Base-by-base conservation (phyloP, 2,888 invertebrate species). In the Drosophila ezoana region DNA sequence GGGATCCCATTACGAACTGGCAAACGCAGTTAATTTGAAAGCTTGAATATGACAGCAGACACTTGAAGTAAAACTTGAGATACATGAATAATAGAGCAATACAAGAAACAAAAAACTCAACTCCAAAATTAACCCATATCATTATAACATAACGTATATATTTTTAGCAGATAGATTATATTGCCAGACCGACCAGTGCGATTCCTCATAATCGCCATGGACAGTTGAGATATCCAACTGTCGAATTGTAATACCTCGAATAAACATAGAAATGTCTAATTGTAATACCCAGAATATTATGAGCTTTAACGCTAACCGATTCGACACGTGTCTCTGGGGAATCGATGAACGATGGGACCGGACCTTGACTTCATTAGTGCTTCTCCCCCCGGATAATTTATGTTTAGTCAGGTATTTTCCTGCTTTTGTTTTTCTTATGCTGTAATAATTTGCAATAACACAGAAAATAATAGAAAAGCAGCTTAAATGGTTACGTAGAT, bases 331-430 rank as follows among this genome's bases (percentile, higher is more conserved):
- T 35, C 23, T 33, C 11, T 9, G 23, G n/a, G 23, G 54, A 65
- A 75, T 75, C 67, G 62, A 71, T 67, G 59, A 32, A 45, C 13
- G 20, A 18, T 43, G 16, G 11, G 23, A 38, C 11, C 2, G 11
- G 45, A 57, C 62, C 67, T 76, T 75, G 75, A 60, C 38, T 58
- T 44, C 47, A 60, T 60, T 76, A 49, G 6, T 52, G 49, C 8
- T 41, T 60, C 20, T 45, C 23, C 9, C 48, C 11, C 28, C 28
- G 28, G 57, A 44, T 56, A 54, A 54, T 64, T 58, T 45, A 51
- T 57, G 40, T 49, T 62, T 35, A 58, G 49, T 18, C 9, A 9
- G 38, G 16, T 23, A 52, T 44, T 52, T 62, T 23, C 14, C 51
- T 40, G 23, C 14, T 51, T 52, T 16, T 54, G 37, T n/a, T 48